Percentiles rank a stretch among this genome's conserved stretches.
Conservation (phyloP, 2,888 invertebrate genomes). For the Nematopogon swammerdamellus region DNA sequence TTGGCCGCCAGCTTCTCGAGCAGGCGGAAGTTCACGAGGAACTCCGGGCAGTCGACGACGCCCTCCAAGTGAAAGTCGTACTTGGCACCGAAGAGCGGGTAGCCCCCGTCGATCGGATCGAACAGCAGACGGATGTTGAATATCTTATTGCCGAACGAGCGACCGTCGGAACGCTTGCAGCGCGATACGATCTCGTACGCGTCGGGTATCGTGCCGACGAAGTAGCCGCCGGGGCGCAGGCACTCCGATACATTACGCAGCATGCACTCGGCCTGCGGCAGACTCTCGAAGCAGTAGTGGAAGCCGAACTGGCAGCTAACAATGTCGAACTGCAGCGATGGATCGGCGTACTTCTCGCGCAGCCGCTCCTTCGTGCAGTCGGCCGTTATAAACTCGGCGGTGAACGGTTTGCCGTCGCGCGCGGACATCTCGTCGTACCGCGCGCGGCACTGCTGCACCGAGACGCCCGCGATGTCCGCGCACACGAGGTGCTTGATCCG, state of each 20-base stretch:
- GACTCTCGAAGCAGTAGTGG: constrained; percentile 93
- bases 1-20: constrained; percentile 70
- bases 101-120: constrained; percentile 55
- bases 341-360: constrained; percentile 74
- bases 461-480: constrained; percentile 91
- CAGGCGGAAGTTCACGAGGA: constrained; percentile 90
- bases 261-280: constrained; percentile 88
- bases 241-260: constrained; percentile 89
- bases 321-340: constrained; percentile 77
- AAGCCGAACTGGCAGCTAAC: constrained; percentile 98
- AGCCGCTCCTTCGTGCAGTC: constrained; percentile 86
- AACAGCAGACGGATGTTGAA: constrained; percentile 71
- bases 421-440: constrained; percentile 73
- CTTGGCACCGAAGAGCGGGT: constrained; percentile 91
- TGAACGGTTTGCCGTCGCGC: constrained; percentile 49
- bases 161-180: constrained; percentile 52
- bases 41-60: constrained; percentile 98
- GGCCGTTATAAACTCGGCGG: constrained; percentile 87
- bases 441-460: constrained; percentile 84
- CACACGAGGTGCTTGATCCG: constrained; percentile 80
- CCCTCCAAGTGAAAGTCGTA: constrained; percentile 95
- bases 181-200: constrained; percentile 86
- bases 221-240: constrained; percentile 86
- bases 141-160: constrained; percentile 75
- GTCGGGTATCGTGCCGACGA: constrained; percentile 96